phyloP scores from a whole-genome alignment of 2,888 invertebrate genomes.

The Apamea epomidion region DNA sequence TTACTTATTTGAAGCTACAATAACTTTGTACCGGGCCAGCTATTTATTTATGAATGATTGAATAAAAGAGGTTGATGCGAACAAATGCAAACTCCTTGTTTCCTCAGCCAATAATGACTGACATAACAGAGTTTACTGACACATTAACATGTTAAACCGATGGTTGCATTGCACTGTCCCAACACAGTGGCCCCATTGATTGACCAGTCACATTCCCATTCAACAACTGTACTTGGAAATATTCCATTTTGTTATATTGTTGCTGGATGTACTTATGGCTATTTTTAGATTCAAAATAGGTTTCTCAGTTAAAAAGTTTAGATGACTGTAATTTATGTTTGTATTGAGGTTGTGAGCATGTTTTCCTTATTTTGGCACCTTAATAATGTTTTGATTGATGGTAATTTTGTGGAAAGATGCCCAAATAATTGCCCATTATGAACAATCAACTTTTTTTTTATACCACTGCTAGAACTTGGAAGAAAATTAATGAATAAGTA shows the following conservation, averaged over 20 bases:
- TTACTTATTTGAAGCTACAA: background rate
- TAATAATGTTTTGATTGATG: background rate
- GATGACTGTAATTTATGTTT: background rate
- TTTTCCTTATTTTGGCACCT: no score
- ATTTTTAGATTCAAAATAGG: constrained; percentile 25
- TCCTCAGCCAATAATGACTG: constrained; percentile 50
- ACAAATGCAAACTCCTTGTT: constrained; percentile 48
- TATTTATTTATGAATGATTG: background rate
- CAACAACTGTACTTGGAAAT: constrained; percentile 66
- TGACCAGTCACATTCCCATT: constrained; percentile 64
- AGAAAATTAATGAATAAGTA: no score
- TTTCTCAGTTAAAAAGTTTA: background rate
- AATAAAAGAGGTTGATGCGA: constrained; percentile 25
- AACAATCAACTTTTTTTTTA: no score
- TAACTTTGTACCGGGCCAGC: constrained; percentile 20
- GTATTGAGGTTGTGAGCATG: background rate
- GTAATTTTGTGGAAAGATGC: background rate
- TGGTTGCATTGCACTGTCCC: constrained; percentile 64
- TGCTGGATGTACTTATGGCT: constrained; percentile 16
- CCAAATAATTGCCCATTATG: background rate
- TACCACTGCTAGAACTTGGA: background rate
- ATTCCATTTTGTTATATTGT: constrained; percentile 60
- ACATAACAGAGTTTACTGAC: constrained; percentile 69
- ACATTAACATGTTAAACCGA: constrained; percentile 66
- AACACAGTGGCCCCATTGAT: constrained; percentile 68